Percentiles rank a stretch among this genome's conserved stretches.
Evolutionary conservation across 23 tunicate species (phyloP).

Genomic region (Corella eumyota): DNA sequence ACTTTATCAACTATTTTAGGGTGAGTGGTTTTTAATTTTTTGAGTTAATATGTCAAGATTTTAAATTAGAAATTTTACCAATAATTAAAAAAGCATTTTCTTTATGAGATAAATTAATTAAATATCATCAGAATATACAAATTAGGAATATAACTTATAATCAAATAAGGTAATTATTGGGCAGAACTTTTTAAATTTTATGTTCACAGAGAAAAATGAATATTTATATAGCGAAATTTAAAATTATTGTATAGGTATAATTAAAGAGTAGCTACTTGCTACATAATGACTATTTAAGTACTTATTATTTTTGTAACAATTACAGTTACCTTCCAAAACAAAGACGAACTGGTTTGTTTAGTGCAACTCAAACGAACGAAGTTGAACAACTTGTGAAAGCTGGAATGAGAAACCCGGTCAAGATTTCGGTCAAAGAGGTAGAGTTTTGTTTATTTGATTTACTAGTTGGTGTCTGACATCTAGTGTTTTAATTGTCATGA

Average conservation of each 20-base stretch:
- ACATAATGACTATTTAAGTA: neutral
- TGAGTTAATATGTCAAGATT: too few relatives aligned
- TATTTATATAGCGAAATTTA: too few relatives aligned
- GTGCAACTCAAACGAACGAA: conserved; percentile 93
- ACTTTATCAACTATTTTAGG: conserved; percentile 62
- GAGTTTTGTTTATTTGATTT: neutral
- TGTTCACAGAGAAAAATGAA: too few relatives aligned
- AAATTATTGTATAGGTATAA: too few relatives aligned
- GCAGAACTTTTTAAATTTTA: too few relatives aligned
- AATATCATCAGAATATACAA: too few relatives aligned
- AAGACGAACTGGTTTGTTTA: conserved; percentile 93
- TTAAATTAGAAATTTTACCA: too few relatives aligned
- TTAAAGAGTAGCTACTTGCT: neutral
- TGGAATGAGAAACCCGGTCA: conserved; percentile 91
- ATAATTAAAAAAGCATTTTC: too few relatives aligned
- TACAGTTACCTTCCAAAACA: conserved; percentile 68
- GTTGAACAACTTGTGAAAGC: conserved; percentile 84
- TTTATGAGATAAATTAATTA: too few relatives aligned
- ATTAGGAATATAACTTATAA: too few relatives aligned
- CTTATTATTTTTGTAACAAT: neutral
- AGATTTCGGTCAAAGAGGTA: conserved; percentile 80
- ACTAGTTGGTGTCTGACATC: neutral
- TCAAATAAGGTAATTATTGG: too few relatives aligned
- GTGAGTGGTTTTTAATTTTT: conserved; percentile 9
- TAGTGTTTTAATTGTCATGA: neutral